These are phyloP conservation scores for Sphyrna mokarran DNA, from an alignment of 2,113 vertebrate species.

Conservation along the genomic window DNA sequence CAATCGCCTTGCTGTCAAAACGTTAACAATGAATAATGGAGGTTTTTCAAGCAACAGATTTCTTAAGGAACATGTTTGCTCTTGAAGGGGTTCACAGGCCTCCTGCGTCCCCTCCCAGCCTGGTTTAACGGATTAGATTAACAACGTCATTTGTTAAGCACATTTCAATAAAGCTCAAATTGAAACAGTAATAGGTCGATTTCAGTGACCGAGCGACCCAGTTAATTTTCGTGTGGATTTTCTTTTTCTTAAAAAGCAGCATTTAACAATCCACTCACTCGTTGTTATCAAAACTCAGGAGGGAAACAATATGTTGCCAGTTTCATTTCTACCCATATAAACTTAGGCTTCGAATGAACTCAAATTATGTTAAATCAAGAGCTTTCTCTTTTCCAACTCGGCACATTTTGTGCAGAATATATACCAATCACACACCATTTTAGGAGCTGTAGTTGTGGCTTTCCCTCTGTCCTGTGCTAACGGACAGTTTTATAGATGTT, in stretches of 20 bases:
- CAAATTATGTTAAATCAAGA: background rate
- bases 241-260: background rate
- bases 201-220: background rate
- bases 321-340: constrained; percentile 13
- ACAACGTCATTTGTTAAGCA: background rate
- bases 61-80: constrained; percentile 14
- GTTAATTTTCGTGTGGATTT: background rate
- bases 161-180: constrained; percentile 28
- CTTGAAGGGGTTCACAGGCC: background rate
- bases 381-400: background rate
- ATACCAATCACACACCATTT: background rate
- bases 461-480: background rate
- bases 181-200: constrained; percentile 10
- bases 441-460: constrained; percentile 7
- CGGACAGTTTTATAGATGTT: background rate
- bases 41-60: constrained; percentile 25
- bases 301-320: constrained; percentile 23
- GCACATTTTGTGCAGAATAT: background rate
- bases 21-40: constrained; percentile 16
- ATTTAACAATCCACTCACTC: background rate
- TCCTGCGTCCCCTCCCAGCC: background rate
- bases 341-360: background rate
- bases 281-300: background rate
- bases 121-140: background rate
- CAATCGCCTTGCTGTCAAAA: constrained; percentile 9